phyloP scores from a whole-genome alignment of 2,797 vertebrate genomes.

The Delichon dasypus region DNA sequence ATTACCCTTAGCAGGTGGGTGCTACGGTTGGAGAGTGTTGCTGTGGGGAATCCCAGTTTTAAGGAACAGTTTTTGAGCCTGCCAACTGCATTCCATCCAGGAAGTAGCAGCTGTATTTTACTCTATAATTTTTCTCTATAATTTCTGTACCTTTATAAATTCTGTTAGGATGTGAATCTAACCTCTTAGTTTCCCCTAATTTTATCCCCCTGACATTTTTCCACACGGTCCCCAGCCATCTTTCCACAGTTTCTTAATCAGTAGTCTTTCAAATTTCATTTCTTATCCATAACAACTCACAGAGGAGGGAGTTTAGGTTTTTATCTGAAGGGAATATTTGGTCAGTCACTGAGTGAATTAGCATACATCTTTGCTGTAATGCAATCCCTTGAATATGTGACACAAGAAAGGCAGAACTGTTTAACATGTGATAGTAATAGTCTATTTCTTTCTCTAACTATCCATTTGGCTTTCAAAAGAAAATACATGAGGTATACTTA shows the following conservation, averaged over 20 bases:
- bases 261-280: neutral
- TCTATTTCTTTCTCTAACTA: constrained; percentile 46
- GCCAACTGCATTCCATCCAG: neutral
- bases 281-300: neutral
- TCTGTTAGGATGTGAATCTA: neutral
- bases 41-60: neutral
- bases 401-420: neutral
- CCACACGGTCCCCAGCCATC: rapidly evolving
- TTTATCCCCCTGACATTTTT: neutral
- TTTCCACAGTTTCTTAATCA: neutral
- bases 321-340: neutral
- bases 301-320: neutral
- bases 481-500: constrained; percentile 63
- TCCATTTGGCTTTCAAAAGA: constrained; percentile 58
- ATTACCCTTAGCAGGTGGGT: neutral
- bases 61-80: rapidly evolving
- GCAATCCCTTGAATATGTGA: neutral
- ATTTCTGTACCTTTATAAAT: neutral
- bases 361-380: neutral
- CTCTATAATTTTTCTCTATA: neutral
- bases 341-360: neutral
- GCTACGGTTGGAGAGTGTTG: neutral
- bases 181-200: neutral
- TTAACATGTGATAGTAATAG: neutral
- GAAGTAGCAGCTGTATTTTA: neutral